Evolutionary conservation across 2,888 invertebrate species (phyloP), one percentile per base, ranked within the genome.

Genomic region (Boloria euphrosyne): DNA sequence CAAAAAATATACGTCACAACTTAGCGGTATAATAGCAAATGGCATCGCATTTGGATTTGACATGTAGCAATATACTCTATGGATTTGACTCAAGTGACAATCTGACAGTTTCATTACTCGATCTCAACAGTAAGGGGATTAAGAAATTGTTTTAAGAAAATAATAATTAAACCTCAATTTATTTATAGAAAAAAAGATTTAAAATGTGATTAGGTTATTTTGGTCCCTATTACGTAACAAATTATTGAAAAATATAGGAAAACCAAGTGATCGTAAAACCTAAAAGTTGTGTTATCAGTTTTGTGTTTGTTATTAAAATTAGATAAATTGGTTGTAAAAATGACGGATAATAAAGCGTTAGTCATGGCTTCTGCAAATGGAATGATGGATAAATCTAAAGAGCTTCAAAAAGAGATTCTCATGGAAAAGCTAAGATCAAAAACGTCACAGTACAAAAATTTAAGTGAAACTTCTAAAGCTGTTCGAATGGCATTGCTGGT

Each of bases 341-440:
- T 90, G 90, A 86, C 84, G 80, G 91, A 91, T 69, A 83, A 68
- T 67, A 89, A 82, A 76, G 70, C 81, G 72, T 72, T 82, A 74
- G 72, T 78, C 66, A 88, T 91, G 90, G 80, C 82, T 70, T 76
- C 84, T 53, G 71, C 80, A 60, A 87, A 80, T 72, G 86, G 83
- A 54, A 76, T 89, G 60, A 75, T 89, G 61, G 90, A 92, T 73
- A 92, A 92, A 78, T 90, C 90, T 44, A 90, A 90, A 71, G 92
- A 92, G 73, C 87, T 92, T 61, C 96, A 97, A 84, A 94, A 96
- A 90, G 97, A 97, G 86, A 94, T 97, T 68, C 92, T 98, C 70
- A 98, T 98, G 98, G 98, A 98, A 83, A 97, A 97, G 81, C 90
- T 98, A 62, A 94, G 98, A 66, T 96, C 96, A 52, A 97, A 97